phyloP scores from a whole-genome alignment of 2,888 invertebrate species.

The Mimumesa dahlbomi region DNA sequence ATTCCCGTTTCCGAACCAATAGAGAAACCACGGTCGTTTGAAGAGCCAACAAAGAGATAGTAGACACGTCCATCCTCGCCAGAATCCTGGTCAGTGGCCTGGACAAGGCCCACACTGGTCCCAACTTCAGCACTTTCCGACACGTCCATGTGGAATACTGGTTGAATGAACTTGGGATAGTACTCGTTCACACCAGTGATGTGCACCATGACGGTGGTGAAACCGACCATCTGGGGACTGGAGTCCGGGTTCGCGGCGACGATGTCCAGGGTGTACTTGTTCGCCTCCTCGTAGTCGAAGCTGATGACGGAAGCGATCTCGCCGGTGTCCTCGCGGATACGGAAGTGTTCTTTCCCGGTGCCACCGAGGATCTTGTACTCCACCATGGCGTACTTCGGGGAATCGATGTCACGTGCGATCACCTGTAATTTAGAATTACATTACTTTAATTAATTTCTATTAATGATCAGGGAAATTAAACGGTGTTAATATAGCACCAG shows the following conservation, averaged over 20 bases:
- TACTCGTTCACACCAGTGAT: slow-evolving; percentile 94
- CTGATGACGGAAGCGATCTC: slow-evolving; percentile 87
- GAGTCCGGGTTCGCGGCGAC: slow-evolving; percentile 94
- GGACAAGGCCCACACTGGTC: slow-evolving; percentile 91
- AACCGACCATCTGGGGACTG: slow-evolving; percentile 85
- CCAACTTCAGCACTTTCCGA: slow-evolving; percentile 95
- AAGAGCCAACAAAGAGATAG: slow-evolving; percentile 95
- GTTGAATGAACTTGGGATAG: slow-evolving; percentile 92
- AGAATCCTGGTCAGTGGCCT: slow-evolving; percentile 93
- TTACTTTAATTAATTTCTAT: too few relatives aligned
- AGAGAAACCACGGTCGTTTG: slow-evolving; percentile 94
- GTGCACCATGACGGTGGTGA: slow-evolving; percentile 87
- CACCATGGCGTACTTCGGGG: slow-evolving; percentile 92
- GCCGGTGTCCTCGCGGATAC: slow-evolving; percentile 89
- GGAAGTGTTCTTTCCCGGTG: slow-evolving; percentile 87
- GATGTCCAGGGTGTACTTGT: slow-evolving; percentile 87
- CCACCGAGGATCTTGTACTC: slow-evolving; percentile 91
- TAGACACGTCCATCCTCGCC: slow-evolving; percentile 94
- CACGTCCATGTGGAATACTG: slow-evolving; percentile 95
- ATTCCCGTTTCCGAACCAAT: slow-evolving; percentile 92
- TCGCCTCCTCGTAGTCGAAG: slow-evolving; percentile 94
- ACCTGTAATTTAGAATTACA: slow-evolving; percentile 81
- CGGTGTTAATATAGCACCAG: too few relatives aligned
- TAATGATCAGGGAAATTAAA: too few relatives aligned
- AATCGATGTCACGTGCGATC: slow-evolving; percentile 91